Evolutionary conservation across 2,888 invertebrate species (phyloP), one percentile per base, ranked within the genome.

Genomic region (Girardia tigrina): DNA sequence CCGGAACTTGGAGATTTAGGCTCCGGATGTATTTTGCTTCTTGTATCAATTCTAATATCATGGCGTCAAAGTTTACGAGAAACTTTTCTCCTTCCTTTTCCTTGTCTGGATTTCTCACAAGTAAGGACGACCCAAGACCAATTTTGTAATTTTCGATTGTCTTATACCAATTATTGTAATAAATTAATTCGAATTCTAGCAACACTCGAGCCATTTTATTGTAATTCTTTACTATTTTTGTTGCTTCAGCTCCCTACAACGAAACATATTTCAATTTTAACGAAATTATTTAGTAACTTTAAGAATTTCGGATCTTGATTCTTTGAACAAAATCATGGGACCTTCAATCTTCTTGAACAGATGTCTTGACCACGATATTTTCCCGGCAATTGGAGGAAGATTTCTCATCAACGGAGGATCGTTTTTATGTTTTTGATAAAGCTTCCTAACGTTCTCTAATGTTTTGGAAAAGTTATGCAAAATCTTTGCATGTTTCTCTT

Each of bases 341-440:
- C 90, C 90, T 29, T 90, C 89, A 80, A 94, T 88, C 83, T 92
- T 92, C 78, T 89, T 87, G 81, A 89, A 88, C 76, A 92, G 85
- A 69, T 91, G 90, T 23, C 91, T 87, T 4, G 90, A 88, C 92
- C 92, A 92, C 82, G 90, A 81, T 27, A 85, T 84, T 78, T 85
- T 83, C 85, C 94, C 94, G 76, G 93, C 91, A 27, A 94, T 90
- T 0, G 94, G 93, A 1, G 94, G 92, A 83, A 91, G 90, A 84
- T 93, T 91, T 78, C 91, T 87, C 0, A 92, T 90, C 70, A 93
- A 86, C 0, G 92, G 91, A 0, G 94, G 94, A 82, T 92, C 91
- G 78, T 90, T 90, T 78, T 90, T 90, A 82, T 91, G 90, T 79
- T 90, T 90, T 80, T 90, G 90, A 82, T 92, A 94, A 81, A 92